Percentiles rank a stretch among this genome's conserved stretches.
phyloP scores from a whole-genome alignment of 2,113 vertebrate genomes.

The Turdus rufiventris region DNA sequence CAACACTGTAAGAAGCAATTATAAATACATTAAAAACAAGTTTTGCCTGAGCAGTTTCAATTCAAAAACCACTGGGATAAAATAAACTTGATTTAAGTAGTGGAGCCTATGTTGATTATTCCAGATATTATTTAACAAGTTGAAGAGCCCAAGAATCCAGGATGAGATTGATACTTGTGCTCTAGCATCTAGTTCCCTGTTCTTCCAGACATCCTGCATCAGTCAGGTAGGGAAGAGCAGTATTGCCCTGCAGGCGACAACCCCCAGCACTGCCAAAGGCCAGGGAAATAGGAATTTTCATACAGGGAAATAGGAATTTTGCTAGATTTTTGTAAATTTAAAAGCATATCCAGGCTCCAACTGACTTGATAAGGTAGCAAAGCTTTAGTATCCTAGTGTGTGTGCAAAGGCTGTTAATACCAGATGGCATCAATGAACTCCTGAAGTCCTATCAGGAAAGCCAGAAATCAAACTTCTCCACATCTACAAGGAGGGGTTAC shows the following conservation, averaged over 20 bases:
- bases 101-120: not conserved
- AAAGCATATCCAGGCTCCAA: not conserved
- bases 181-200: accelerated
- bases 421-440: not conserved
- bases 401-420: not conserved
- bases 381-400: not conserved
- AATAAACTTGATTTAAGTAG: not conserved
- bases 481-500: constrained; percentile 5
- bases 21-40: not conserved
- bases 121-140: not conserved
- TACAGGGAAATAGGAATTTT: not conserved
- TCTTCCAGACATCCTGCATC: not conserved
- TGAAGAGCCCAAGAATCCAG: not conserved
- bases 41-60: not conserved
- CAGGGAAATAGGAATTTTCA: not conserved
- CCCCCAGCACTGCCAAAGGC: not conserved
- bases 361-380: not conserved
- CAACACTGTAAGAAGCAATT: not conserved
- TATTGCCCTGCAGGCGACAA: not conserved
- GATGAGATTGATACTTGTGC: accelerated
- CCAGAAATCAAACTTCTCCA: not conserved
- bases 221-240: not conserved
- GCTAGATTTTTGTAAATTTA: not conserved
- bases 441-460: not conserved
- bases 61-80: not conserved